A percentile compares a stretch with the other conserved stretches of the same genome.
Evolutionary conservation across 2,113 vertebrate species (phyloP).

Genomic region (Ammodytes dubius): DNA sequence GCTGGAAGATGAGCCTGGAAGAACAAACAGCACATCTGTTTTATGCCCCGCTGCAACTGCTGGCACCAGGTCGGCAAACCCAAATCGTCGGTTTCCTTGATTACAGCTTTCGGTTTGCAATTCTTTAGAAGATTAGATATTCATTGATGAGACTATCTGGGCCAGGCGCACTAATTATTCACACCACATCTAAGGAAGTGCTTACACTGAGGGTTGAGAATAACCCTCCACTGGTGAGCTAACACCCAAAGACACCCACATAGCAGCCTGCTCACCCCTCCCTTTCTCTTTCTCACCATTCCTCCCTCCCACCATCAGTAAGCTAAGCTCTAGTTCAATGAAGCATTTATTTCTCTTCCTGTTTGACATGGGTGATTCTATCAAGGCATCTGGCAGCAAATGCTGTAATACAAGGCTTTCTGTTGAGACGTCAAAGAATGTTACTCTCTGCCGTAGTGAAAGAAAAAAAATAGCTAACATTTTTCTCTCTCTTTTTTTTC

Average conservation of each 20-base stretch:
- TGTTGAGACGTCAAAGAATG: constrained; percentile 85
- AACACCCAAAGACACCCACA: constrained; percentile 70
- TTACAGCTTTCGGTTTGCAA: constrained; percentile 50
- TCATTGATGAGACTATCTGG: constrained; percentile 69
- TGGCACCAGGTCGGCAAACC: constrained; percentile 55
- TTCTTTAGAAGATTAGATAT: constrained; percentile 70
- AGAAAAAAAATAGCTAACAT: constrained; percentile 78
- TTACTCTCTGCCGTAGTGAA: constrained; percentile 78
- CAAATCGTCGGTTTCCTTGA: constrained; percentile 62
- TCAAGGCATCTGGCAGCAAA: constrained; percentile 83
- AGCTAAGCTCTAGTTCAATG: constrained; percentile 81
- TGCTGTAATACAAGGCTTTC: constrained; percentile 81
- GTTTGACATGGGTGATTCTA: constrained; percentile 85
- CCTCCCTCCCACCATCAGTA: constrained; percentile 64
- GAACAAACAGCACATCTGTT: constrained; percentile 84
- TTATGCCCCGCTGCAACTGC: constrained; percentile 64
- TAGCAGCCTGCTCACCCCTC: constrained; percentile 45
- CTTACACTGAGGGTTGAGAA: constrained; percentile 63
- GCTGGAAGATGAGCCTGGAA: constrained; percentile 81
- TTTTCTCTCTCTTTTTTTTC: constrained; percentile 42
- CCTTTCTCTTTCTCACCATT: constrained; percentile 34
- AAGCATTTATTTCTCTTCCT: constrained; percentile 85
- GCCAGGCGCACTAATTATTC: constrained; percentile 77
- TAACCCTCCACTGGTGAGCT: constrained; percentile 55
- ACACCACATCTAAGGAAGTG: constrained; percentile 71